Base-by-base conservation (phyloP, 1,140 invertebrate genomes). In the Drosophila mojavensis region DNA sequence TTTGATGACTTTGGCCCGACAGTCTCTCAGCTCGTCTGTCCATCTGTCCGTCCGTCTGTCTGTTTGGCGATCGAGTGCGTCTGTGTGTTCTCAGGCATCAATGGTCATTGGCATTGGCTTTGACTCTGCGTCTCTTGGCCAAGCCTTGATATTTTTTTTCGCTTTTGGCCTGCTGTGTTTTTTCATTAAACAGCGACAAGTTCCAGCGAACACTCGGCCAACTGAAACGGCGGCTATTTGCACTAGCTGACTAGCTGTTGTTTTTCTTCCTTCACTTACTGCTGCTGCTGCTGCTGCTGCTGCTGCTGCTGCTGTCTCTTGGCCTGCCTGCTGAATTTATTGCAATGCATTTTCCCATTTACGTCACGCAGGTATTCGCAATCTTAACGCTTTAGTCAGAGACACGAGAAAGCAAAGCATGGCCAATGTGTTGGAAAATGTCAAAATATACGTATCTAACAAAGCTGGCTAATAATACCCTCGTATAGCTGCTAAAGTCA, bases 51-150 rank as follows among this genome's bases (percentile, higher is more conserved):
- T 20, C 26, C 10, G 59, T 28, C 53, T 45, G 56, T 33, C 47
- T 62, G 20, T 33, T 33, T 48, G 41, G 9, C 41, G 50, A 30
- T 33, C 43, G 30, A 36, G 30, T 55, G 50, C 20, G 54, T 58
- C 41, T 66, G 73, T 75, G 73, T 75, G 82, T 86, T 86, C 82
- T 86, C 73, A 78, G 54, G 45, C 82, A 86, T 86, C 83, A 86
- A 86, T 82, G 61, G 65, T 68, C 59, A 66, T 59, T 59, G 62
- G 62, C 65, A 56, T 83, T 78, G 69, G 56, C 41, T 73, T 70
- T 74, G 64, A 41, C 65, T 62, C 17, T 47, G 58, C 10, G 33
- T 45, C 20, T 39, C 10, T 11, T 53, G 61, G 41, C 58, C 68
- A 65, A 51, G 70, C 55, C 67, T 81, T 60, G 58, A 28, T 50